phyloP scores from a whole-genome alignment of 2,113 vertebrate genomes.

The Peromyscus maniculatus region DNA sequence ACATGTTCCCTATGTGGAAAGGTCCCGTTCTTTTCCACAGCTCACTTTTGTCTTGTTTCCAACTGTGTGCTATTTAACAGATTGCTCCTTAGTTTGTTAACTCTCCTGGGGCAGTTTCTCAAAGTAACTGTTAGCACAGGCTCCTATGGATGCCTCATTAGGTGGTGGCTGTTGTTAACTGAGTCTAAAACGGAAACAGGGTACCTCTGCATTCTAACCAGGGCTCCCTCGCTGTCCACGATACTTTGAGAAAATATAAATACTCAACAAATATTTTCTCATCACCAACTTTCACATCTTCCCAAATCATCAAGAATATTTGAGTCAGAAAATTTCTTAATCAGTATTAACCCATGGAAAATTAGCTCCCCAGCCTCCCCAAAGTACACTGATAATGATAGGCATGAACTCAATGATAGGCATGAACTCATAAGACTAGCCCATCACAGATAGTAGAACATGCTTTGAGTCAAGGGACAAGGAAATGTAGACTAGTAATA shows the following conservation, averaged over 20 bases:
- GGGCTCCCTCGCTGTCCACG: background rate
- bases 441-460: background rate
- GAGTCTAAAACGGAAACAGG: background rate
- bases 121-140: background rate
- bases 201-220: background rate
- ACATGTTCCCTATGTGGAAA: background rate
- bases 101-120: background rate
- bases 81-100: background rate
- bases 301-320: background rate
- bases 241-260: background rate
- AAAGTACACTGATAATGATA: background rate
- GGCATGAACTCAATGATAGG: background rate
- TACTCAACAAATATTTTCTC: too few relatives aligned
- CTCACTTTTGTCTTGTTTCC: background rate
- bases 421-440: background rate
- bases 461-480: background rate
- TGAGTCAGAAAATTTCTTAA: background rate
- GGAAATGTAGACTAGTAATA: background rate
- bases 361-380: accelerated
- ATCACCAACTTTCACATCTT: background rate
- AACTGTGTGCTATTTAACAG: background rate
- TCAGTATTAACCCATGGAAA: background rate
- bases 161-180: background rate
- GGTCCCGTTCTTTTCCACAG: background rate
- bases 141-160: background rate